Evolutionary conservation across 2,113 vertebrate genomes (phyloP), one percentile per base, ranked within the genome.

Genomic region (Camarhynchus parvulus): DNA sequence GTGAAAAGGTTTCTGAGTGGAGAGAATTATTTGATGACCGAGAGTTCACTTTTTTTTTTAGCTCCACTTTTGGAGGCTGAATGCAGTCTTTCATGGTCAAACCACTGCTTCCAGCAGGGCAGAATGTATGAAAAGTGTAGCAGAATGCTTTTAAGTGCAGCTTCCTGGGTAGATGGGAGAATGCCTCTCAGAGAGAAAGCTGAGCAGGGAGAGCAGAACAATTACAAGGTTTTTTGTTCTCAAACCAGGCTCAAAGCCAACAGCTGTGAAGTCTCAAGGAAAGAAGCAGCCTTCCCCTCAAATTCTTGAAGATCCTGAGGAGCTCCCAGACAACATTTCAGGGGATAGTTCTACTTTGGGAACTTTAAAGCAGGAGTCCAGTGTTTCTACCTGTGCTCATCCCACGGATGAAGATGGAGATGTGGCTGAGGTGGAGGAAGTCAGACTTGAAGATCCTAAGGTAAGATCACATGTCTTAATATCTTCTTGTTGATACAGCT

Each of bases 371-470:
- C 94, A 96, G 18, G 97, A 98, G 12, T 7, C 94, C 49, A 72
- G 0, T 11, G 3, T 75, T 53, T 96, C 95, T 17, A 72, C 76
- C 1, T 85, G 67, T 42, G 49, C 89, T 28, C 86, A 91, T 52
- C 74, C 91, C 33, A 8, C 86, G 30, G 66, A 81, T 14, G 78
- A 92, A 27, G 95, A 92, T 4, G 95, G 95, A 5, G 97, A 97
- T 41, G 80, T 97, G 7, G 95, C 97, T 13, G 94, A 99, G 61
- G 97, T 99, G 5, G 98, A 99, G 88, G 98, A 98, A 49, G 79
- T 98, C 56, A 95, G 87, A 64, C 94, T 96, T 6, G 93, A 96
- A 25, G 96, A 92, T 12, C 85, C 95, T 18, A 98, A 97, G 98
- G 99, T 99, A 77, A 94, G 93, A 58, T 66, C 30, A 19, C 7